These are phyloP conservation scores for Heliothis peltigera DNA, from an alignment of 2,888 invertebrate species.

Conservation along the genomic window DNA sequence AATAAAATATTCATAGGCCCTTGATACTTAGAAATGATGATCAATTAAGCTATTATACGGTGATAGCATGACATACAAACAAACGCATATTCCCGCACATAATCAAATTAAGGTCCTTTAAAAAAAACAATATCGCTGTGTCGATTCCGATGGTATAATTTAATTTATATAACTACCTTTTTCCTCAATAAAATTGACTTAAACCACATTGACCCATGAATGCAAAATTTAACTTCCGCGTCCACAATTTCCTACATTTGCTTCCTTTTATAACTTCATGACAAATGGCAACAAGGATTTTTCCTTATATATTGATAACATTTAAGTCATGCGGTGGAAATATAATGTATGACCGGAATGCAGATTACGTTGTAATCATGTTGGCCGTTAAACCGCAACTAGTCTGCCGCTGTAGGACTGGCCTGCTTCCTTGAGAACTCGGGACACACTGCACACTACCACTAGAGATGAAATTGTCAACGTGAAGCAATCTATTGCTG, in stretches of 20 bases:
- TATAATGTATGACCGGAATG: slow-evolving; percentile 17
- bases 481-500: too few species aligned
- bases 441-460: too few species aligned
- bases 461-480: too few species aligned
- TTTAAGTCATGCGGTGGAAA: neutral
- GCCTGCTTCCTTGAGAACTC: too few species aligned
- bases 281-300: slow-evolving; percentile 41
- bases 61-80: too few species aligned
- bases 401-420: neutral
- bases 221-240: slow-evolving; percentile 22
- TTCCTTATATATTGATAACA: slow-evolving; percentile 22
- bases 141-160: too few species aligned
- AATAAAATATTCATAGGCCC: too few species aligned
- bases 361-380: slow-evolving; percentile 5
- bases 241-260: slow-evolving; percentile 24
- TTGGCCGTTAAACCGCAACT: neutral
- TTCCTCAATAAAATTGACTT: neutral
- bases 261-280: slow-evolving; percentile 22
- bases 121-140: too few species aligned
- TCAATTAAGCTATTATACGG: too few species aligned
- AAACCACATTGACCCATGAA: slow-evolving; percentile 3
- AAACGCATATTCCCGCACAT: too few species aligned
- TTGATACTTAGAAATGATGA: too few species aligned
- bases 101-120: too few species aligned
- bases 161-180: neutral